These are phyloP conservation scores for Halcyon leucocephala DNA, from an alignment of 2,797 vertebrate species.

Conservation along the genomic window DNA sequence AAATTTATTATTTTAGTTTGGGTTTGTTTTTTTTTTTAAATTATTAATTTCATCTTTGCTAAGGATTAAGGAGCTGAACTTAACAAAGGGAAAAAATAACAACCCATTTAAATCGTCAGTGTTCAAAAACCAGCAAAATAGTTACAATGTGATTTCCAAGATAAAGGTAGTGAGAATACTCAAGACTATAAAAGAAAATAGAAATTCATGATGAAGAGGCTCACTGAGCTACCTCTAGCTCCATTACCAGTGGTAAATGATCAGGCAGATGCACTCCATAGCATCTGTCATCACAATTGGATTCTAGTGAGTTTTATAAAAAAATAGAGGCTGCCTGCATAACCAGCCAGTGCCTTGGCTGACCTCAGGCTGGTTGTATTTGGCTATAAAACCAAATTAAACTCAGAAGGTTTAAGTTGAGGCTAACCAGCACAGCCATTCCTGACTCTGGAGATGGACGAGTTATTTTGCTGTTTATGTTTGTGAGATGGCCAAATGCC, in stretches of 20 bases:
- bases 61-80: not conserved
- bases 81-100: not conserved
- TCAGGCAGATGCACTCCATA: not conserved
- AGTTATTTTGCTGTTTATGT: not conserved
- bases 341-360: not conserved
- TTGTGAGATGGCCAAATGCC: not conserved
- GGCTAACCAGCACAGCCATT: not conserved
- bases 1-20: not conserved
- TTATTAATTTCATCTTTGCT: not conserved
- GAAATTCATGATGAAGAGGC: not conserved
- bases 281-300: slow-evolving; percentile 3
- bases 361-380: not conserved
- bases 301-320: not conserved
- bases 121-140: not conserved
- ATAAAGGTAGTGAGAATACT: slow-evolving; percentile 9
- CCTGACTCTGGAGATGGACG: not conserved
- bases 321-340: not conserved
- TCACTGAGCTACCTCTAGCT: slow-evolving; percentile 16
- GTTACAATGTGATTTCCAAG: not conserved
- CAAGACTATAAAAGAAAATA: slow-evolving; percentile 37
- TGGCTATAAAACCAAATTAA: not conserved
- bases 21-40: not conserved
- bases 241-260: not conserved
- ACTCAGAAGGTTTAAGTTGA: not conserved
- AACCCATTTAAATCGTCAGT: not conserved